Evolutionary conservation across 2,888 invertebrate species (phyloP), one percentile per base, ranked within the genome.

Genomic region (Cheilosia variabilis): DNA sequence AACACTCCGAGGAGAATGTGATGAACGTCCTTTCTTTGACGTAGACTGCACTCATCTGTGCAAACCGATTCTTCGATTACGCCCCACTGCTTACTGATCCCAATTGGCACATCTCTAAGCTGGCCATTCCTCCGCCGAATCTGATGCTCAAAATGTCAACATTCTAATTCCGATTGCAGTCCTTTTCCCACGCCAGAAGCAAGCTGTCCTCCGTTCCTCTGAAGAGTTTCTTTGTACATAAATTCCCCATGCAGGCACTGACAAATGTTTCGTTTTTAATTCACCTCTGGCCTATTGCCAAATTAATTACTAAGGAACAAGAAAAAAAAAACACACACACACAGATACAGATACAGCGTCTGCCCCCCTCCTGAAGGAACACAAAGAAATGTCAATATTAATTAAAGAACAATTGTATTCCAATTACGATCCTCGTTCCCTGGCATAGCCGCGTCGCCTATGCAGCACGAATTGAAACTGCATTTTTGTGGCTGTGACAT

Each of bases 281-380:
- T 76, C 77, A 81, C 71, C 80, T 72, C 72, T 86, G 86, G 86
- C 68, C 66, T 57, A 47, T 72, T 86, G 86, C 86, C 86, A 86
- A 86, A 86, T 81, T 86, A 86, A 81, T 86, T 86, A 86, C 66
- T 76, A 62, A 52, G 15, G 60, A 19, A 76, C 68, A 58, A 6
- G 53, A 37, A 37, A 50, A 15, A 50, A 22, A 15, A 41, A 13
- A 27, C 24, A 24, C 31, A 31, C 2, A 17, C 1, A 17, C 5
- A 45, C 17, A 71, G 71, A 63, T 66, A n/a, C n/a, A n/a, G n/a
- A n/a, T n/a, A n/a, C n/a, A 68, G 60, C 53, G 73, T 68, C 65
- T 68, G 31, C 66, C 27, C 52, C 45, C 52, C 17, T 45, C 9
- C 53, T 55, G 24, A 19, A 65, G 34, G 34, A 65, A 41, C 27